Base-by-base conservation (phyloP, 2,888 invertebrate genomes). In the Cephus pygmeus region DNA sequence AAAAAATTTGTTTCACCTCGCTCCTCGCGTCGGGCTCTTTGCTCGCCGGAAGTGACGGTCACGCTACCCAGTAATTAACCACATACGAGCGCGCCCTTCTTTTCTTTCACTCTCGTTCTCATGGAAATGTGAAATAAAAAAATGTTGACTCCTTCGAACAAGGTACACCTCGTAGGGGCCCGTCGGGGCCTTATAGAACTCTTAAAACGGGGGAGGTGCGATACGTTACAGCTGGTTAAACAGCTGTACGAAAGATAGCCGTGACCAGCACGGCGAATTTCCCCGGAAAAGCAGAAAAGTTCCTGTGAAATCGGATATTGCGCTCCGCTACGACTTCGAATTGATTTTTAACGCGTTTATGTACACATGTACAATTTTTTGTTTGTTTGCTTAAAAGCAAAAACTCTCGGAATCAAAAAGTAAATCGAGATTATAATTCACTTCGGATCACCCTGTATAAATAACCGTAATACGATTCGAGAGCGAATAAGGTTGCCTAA, bases 161-260 rank as follows among this genome's bases (percentile, higher is more conserved):
- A 71, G 71, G 71, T 71, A 71, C 33, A 71, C 71, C 71, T 11
- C 71, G 56, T 23, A 23, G 56, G 56, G 56, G 56, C 56, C 56
- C 56, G 56, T 56, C 56, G 56, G 56, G 56, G 56, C 56, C 56
- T 56, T 15, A 56, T 56, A 56, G 56, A 56, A 56, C 56, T 23
- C 9, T 56, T 56, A 56, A 56, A 56, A 56, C 23, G 56, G 56
- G 56, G 56, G 69, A 69, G 75, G 83, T 82, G 85, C 81, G 85
- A 86, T 77, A 83, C 79, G 84, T 87, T 86, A 85, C 88, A 88
- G 84, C 86, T 88, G 88, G 85, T 88, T 88, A 86, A 85, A 85
- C 88, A 87, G 85, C 83, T 88, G 88, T 83, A 81, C 78, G 75
- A 76, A 82, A 79, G 83, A 86, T 86, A 83, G 77, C 81, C 83